These are phyloP conservation scores for Phalangium opilio DNA, from an alignment of 2,888 invertebrate genomes.

Conservation along the genomic window DNA sequence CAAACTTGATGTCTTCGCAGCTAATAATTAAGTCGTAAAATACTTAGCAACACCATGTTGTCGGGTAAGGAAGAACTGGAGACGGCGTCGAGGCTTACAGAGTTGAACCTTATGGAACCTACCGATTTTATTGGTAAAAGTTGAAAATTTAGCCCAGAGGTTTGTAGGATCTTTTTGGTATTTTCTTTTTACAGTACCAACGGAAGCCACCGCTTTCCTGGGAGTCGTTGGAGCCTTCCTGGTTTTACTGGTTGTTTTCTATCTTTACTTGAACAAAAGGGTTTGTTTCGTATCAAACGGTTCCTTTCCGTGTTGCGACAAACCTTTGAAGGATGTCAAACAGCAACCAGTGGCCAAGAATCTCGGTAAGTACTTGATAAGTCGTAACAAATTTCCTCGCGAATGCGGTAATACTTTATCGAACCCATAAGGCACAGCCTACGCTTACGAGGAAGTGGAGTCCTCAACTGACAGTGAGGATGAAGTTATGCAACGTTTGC, in stretches of 20 bases:
- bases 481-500: constrained; percentile 45
- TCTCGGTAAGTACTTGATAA: constrained; percentile 17
- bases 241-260: constrained; percentile 61
- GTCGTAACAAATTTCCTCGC: no score
- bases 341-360: constrained; percentile 17
- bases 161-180: not conserved
- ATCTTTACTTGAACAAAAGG: constrained; percentile 71
- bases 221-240: constrained; percentile 74
- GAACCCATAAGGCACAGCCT: constrained; percentile 47
- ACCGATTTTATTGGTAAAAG: no score
- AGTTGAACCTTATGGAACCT: no score
- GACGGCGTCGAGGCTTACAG: no score
- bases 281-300: constrained; percentile 48
- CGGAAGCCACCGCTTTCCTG: constrained; percentile 74
- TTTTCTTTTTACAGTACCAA: constrained; percentile 39
- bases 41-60: no score
- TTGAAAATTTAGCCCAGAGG: no score
- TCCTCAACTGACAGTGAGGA: constrained; percentile 61
- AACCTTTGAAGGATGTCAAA: constrained; percentile 29
- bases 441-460: constrained; percentile 46
- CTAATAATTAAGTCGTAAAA: no score
- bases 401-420: no score
- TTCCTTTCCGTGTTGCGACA: constrained; percentile 47
- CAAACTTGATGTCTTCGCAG: no score
- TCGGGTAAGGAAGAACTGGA: no score